These are phyloP conservation scores for Pavo muticus DNA, from an alignment of 2,113 vertebrate species.

Conservation along the genomic window DNA sequence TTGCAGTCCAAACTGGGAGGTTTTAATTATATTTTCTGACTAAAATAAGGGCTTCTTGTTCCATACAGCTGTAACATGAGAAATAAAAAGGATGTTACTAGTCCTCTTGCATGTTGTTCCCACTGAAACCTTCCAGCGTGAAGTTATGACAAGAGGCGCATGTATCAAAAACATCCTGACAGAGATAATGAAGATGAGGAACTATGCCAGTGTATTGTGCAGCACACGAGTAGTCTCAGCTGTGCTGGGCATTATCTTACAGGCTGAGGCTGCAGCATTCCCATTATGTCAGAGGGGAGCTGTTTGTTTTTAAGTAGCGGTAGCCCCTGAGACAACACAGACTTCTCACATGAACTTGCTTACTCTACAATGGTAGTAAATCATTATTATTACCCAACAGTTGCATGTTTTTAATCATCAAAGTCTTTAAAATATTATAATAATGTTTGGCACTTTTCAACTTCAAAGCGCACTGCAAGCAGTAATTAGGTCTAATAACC, in stretches of 20 bases:
- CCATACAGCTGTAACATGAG: not conserved
- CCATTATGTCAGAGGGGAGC: constrained; percentile 34
- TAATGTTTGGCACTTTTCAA: constrained; percentile 42
- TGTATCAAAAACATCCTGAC: fast-evolving
- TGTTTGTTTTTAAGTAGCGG: constrained; percentile 23
- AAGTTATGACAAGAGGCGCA: fast-evolving
- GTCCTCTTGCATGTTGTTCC: not conserved
- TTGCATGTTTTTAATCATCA: constrained; percentile 48
- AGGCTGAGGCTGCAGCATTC: constrained; percentile 19
- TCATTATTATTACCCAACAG: constrained; percentile 23
- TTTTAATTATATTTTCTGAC: not conserved
- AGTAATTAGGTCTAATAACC: constrained; percentile 55
- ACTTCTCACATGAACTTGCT: constrained; percentile 55
- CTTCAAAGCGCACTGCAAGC: constrained; percentile 27
- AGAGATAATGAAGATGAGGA: fast-evolving
- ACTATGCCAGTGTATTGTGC: not conserved
- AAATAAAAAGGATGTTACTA: not conserved
- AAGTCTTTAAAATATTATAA: constrained; percentile 60
- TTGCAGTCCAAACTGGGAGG: not conserved
- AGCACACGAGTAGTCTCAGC: fast-evolving
- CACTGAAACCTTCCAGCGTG: not conserved
- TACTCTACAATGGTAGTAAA: not conserved
- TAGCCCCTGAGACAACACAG: constrained; percentile 22
- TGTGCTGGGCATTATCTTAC: not conserved
- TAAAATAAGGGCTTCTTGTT: not conserved